Conservation (phyloP, 2,888 invertebrate genomes). For the Agelastica alni region DNA sequence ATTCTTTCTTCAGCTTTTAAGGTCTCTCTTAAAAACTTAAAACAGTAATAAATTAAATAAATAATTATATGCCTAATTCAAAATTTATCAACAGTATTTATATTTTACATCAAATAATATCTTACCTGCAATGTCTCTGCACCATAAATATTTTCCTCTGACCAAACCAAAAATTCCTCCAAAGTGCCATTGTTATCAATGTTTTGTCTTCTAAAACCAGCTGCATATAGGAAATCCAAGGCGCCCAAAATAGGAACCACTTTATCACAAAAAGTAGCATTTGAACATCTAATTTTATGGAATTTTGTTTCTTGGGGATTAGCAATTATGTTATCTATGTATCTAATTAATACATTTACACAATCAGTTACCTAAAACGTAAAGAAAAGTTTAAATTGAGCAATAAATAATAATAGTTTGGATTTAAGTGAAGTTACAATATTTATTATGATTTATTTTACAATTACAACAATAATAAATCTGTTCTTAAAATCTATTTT, state of each 20-base stretch:
- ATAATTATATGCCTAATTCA: not conserved
- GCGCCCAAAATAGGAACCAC: constrained; percentile 81
- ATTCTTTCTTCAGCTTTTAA: constrained; percentile 80
- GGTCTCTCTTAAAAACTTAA: constrained; percentile 75
- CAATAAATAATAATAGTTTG: no score
- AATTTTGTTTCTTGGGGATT: constrained; percentile 88
- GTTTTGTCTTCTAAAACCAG: constrained; percentile 74
- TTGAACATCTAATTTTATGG: constrained; percentile 84
- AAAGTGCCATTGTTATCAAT: constrained; percentile 63
- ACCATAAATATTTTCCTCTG: constrained; percentile 62
- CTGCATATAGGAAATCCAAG: constrained; percentile 77
- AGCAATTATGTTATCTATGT: constrained; percentile 86
- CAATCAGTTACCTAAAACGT: constrained; percentile 73
- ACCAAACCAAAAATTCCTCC: constrained; percentile 72
- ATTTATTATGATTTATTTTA: no score
- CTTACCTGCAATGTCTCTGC: constrained; percentile 63
- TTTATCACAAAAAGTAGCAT: constrained; percentile 78
- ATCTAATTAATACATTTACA: constrained; percentile 84
- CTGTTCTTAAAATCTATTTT: no score
- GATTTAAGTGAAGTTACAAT: no score
- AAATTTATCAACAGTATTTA: not conserved
- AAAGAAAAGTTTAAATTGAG: no score
- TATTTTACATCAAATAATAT: not conserved
- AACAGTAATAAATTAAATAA: constrained; percentile 11
- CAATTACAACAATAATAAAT: no score